Evolutionary conservation across 2,888 invertebrate genomes (phyloP), one percentile per base, ranked within the genome.

Genomic region (Eubasilissa splendida): DNA sequence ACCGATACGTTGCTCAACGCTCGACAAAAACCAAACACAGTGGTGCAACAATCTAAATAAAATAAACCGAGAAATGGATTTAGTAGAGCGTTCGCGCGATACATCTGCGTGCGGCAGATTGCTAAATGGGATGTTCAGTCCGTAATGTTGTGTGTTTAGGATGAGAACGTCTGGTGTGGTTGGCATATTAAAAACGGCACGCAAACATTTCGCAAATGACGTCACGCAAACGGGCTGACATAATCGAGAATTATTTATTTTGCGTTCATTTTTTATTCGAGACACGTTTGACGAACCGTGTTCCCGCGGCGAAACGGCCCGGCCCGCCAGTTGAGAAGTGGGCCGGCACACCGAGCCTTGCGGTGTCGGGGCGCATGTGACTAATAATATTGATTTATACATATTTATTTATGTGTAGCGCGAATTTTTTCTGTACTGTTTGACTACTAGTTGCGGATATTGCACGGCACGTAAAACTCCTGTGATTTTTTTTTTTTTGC

Each of bases 191-290:
- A 42, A 42, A 0, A 42, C 42, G 2, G 42, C 42, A 1, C 1
- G 1, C 14, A 33, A 8, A 42, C n/a, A 42, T 66, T 33, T 14
- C 31, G 53, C 53, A 14, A 53, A 53, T 70, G 70, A 70, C 53
- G 70, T 70, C 54, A 70, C 33, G 50, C 66, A 14, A 50, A 68
- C 53, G 4, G 11, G 22, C 22, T 70, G 70, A 70, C 70, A 70
- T 33, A 70, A 70, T 70, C 53, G 54, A 70, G 54, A 70, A 53
- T 70, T 70, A 70, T 70, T 70, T 70, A 53, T 50, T 68, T 68
- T 8, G 42, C 10, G 33, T 33, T 63, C 31, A 63, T 63, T 33
- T 63, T 33, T 63, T n/a, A 63, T 63, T 63, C 63, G n/a, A 63
- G 42, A 33, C 63, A 63, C 63, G 63, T 33, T 63, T 63, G 63